Percentiles rank a stretch among this genome's conserved stretches.
Conservation (phyloP, 2,888 invertebrate genomes). For the Papilio elwesi region DNA sequence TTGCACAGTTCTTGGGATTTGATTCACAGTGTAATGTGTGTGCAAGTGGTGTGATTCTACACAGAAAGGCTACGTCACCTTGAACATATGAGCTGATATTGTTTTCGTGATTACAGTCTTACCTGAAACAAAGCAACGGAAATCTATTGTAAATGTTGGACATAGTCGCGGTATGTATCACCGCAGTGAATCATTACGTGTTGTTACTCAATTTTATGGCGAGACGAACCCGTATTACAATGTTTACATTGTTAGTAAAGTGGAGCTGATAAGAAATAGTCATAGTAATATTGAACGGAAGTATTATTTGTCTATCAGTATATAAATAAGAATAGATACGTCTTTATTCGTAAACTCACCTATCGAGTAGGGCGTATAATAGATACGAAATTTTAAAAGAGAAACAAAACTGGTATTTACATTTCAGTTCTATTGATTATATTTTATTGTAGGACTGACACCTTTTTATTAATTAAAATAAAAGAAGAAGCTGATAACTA, state of each 20-base stretch:
- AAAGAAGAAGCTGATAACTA: no score
- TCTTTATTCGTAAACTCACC: neutral
- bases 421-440: no score
- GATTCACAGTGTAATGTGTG: constrained; percentile 42
- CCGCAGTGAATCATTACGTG: constrained; percentile 49
- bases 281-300: constrained; percentile 44
- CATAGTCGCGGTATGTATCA: constrained; percentile 46
- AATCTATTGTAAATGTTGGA: constrained; percentile 56
- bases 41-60: constrained; percentile 41
- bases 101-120: constrained; percentile 44
- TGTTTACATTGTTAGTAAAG: constrained; percentile 55
- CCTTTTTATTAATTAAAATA: no score
- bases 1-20: constrained; percentile 15
- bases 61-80: constrained; percentile 52
- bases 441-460: no score
- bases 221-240: constrained; percentile 49
- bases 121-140: constrained; percentile 56
- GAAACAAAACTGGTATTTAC: no score
- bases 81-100: constrained; percentile 44
- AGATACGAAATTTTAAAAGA: neutral
- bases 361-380: neutral
- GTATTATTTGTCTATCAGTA: constrained; percentile 36
- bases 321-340: constrained; percentile 12
- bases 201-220: constrained; percentile 58
- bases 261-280: constrained; percentile 41